These are phyloP conservation scores for Jacana jacana DNA, from an alignment of 2,113 vertebrate species.

Conservation along the genomic window DNA sequence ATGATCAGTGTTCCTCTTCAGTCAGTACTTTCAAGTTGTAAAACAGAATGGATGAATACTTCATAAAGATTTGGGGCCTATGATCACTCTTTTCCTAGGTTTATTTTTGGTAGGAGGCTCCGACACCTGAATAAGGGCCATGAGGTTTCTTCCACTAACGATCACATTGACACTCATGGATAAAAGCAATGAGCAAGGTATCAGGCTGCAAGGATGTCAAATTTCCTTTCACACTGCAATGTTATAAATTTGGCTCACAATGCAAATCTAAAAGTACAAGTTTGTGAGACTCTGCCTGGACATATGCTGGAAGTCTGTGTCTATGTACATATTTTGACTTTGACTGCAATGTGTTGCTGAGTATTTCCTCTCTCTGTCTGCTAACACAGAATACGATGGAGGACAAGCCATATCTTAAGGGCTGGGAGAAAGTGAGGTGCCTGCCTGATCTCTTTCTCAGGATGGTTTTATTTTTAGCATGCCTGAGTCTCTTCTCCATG, in stretches of 20 bases:
- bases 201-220: neutral
- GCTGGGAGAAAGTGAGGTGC: neutral
- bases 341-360: neutral
- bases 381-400: neutral
- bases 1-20: neutral
- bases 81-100: neutral
- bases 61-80: neutral
- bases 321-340: neutral
- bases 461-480: slow-evolving; percentile 36
- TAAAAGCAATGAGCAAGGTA: neutral
- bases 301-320: neutral
- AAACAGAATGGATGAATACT: neutral
- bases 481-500: neutral
- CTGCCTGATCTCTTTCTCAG: neutral
- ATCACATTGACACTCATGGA: neutral
- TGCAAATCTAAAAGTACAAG: neutral
- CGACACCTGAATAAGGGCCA: neutral
- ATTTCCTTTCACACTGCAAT: neutral
- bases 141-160: neutral
- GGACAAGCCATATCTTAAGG: neutral
- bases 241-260: neutral
- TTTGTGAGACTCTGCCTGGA: neutral
- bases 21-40: neutral
- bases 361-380: neutral
- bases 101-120: neutral